Percentiles rank a stretch among this genome's conserved stretches.
Evolutionary conservation across 2,888 invertebrate species (phyloP).

Genomic region (Gymnocheta viridis): DNA sequence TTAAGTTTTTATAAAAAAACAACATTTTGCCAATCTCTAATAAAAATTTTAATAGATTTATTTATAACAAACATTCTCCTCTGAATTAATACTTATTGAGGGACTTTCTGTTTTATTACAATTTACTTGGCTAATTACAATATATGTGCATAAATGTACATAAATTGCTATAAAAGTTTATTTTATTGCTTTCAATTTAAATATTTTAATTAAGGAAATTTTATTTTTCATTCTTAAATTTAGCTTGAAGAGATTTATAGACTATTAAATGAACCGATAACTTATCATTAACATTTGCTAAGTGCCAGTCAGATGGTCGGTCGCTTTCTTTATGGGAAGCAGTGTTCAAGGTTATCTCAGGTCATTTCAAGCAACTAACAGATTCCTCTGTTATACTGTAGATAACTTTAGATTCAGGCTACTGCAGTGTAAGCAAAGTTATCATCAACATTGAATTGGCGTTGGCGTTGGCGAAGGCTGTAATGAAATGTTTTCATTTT

Average conservation of each 20-base stretch:
- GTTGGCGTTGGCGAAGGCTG: neutral
- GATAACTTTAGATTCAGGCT: neutral
- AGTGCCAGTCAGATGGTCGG: neutral
- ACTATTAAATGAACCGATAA: neutral
- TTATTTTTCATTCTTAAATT: neutral
- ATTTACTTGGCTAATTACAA: neutral
- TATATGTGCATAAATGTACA: too few relatives aligned
- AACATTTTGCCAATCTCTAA: too few relatives aligned
- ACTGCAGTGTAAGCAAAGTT: neutral
- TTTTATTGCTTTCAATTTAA: neutral
- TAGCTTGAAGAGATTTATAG: neutral
- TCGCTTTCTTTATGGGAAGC: neutral
- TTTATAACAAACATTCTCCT: too few relatives aligned
- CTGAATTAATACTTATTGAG: too few relatives aligned
- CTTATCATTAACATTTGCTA: neutral
- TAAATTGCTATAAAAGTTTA: neutral
- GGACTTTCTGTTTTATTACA: too few relatives aligned
- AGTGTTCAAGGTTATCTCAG: constrained; percentile 3
- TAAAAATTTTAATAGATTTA: too few relatives aligned
- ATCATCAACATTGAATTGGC: neutral
- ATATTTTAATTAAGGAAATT: neutral
- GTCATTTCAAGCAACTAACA: neutral
- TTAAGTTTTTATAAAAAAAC: too few relatives aligned
- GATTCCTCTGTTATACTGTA: neutral
- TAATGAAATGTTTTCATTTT: neutral